Base-by-base conservation (phyloP, 2,888 invertebrate genomes). In the Cephus spinipes region DNA sequence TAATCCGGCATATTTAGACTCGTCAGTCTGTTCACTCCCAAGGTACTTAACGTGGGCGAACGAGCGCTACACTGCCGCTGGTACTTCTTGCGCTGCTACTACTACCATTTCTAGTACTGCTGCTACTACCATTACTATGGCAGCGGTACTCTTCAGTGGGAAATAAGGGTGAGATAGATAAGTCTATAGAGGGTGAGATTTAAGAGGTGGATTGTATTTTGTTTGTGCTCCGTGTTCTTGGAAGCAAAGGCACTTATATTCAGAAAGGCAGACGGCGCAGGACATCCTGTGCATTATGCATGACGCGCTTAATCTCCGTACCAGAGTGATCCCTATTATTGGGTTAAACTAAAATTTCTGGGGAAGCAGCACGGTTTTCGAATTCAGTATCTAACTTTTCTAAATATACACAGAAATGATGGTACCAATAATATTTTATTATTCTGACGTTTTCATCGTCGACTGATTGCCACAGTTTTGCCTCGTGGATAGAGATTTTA, bases 1-100 rank as follows among this genome's bases (percentile, higher is more conserved):
- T 90, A 88, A 90, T 89, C 90, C 90, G 83, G 84, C 86, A 87
- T 89, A 89, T 90, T 90, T 88, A 89, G 89, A 87, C 89, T 87
- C 87, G 87, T 86, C 89, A 88, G 88, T 89, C 89, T 90, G 89
- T 83, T 85, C 83, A 79, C 88, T 89, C 89, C 88, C 89, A 89
- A 89, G 89, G 84, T 88, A 86, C 89, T 89, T 89, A 85, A 80
- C 80, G 81, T 80, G 74, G 76, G 73, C 55, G 55, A 55, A 55
- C 55, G 55, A 9, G 55, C 55, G 55, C 55, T 15, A 23, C 23
- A 23, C 55, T 55, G 9, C 23, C 9, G 23, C 55, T 55, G 23
- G 9, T 55, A 55, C 23, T 55, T 23, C 55, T 55, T 55, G 55
- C 23, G 55, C 55, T 40, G 6, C 15, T 40, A 40, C 40, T 40